Conservation (phyloP, 1,140 invertebrate genomes). For the Harpegnathos saltator region DNA sequence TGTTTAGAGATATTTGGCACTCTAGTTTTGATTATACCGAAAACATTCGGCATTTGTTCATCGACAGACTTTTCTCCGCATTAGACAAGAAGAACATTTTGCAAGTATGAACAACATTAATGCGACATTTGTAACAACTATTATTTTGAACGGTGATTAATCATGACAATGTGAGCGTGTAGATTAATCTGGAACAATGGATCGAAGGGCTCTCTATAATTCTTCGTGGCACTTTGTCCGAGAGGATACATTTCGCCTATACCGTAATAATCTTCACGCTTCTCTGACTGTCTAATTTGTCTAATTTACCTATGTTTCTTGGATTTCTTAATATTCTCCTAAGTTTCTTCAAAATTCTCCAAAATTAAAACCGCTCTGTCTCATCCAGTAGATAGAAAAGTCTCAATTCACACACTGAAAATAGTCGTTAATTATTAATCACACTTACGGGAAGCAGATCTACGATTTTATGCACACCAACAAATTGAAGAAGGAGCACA, state of each 20-base stretch:
- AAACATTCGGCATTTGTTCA: slow-evolving; percentile 87
- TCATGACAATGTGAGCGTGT: slow-evolving; percentile 36
- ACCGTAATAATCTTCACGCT: slow-evolving; percentile 84
- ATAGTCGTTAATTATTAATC: slow-evolving; percentile 21
- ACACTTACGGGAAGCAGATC: slow-evolving; percentile 83
- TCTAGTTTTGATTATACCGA: slow-evolving; percentile 91
- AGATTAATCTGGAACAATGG: slow-evolving; percentile 89
- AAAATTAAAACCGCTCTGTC: neutral
- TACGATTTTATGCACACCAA: slow-evolving; percentile 90
- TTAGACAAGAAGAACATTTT: slow-evolving; percentile 82
- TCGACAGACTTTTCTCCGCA: slow-evolving; percentile 87
- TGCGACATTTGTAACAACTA: neutral
- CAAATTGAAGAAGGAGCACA: slow-evolving; percentile 89
- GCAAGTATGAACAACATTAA: slow-evolving; percentile 64
- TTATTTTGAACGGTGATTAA: neutral
- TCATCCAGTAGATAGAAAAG: neutral
- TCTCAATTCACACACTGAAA: slow-evolving; percentile 33
- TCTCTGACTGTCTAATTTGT: neutral
- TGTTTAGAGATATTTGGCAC: slow-evolving; percentile 90
- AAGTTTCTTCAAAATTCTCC: neutral
- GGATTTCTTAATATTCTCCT: neutral
- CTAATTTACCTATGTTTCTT: neutral
- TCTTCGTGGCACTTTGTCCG: slow-evolving; percentile 88
- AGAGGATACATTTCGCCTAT: slow-evolving; percentile 89
- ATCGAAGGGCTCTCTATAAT: slow-evolving; percentile 89